A percentile compares a stretch with the other conserved stretches of the same genome.
Evolutionary conservation across 1,140 invertebrate genomes (phyloP).

Genomic region (Saccostrea echinata): DNA sequence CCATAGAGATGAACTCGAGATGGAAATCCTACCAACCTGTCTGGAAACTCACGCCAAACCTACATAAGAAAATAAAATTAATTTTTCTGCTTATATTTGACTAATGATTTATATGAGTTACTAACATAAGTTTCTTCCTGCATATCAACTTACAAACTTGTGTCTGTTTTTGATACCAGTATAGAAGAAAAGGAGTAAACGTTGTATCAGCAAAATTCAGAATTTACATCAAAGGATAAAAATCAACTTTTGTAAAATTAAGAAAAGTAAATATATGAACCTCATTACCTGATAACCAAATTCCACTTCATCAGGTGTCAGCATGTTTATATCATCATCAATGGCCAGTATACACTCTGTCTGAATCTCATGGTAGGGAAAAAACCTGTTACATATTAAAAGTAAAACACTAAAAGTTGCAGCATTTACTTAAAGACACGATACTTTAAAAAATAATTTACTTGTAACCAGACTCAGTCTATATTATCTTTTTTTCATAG

Average conservation of each 20-base stretch:
- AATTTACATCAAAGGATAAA: no score
- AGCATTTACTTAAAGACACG: no score
- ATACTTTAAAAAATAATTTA: no score
- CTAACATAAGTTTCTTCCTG: no score
- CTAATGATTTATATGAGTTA: no score
- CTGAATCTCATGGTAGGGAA: slow-evolving; percentile 97
- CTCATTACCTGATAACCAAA: slow-evolving; percentile 94
- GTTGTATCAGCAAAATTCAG: no score
- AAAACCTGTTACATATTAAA: slow-evolving; percentile 86
- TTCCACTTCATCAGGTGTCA: slow-evolving; percentile 98
- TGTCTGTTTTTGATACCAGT: no score
- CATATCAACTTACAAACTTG: no score
- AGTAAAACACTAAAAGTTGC: background rate
- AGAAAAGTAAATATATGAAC: background rate
- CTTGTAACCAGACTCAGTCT: background rate
- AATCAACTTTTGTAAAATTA: no score
- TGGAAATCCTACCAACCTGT: slow-evolving; percentile 98
- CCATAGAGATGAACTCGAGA: slow-evolving; percentile 84
- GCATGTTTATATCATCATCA: slow-evolving; percentile 98
- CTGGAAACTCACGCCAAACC: slow-evolving; percentile 98
- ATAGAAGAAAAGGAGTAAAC: no score
- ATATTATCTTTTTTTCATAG: no score
- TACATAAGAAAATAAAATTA: slow-evolving; percentile 79
- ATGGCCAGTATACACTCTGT: slow-evolving; percentile 98
- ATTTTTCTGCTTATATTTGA: no score